Evolutionary conservation across 2,888 invertebrate genomes (phyloP).

Genomic region (Melitaea athalia): DNA sequence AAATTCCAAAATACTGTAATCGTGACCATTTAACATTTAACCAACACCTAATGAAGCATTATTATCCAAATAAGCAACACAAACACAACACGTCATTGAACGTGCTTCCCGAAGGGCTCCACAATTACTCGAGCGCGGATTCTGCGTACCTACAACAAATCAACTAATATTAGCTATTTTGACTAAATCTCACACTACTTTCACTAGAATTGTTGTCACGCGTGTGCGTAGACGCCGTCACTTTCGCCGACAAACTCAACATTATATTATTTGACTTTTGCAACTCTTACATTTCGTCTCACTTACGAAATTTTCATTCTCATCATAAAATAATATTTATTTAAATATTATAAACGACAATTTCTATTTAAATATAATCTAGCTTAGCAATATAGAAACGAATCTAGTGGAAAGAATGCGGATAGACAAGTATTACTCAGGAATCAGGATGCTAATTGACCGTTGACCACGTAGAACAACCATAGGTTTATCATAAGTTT

Average conservation of each 20-base stretch:
- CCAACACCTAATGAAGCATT: neutral
- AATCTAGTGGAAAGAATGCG: constrained; percentile 64
- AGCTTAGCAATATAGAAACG: constrained; percentile 55
- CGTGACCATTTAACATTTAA: neutral
- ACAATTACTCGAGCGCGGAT: constrained; percentile 37
- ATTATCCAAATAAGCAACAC: constrained; percentile 22
- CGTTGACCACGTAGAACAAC: constrained; percentile 34
- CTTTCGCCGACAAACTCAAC: constrained; percentile 61
- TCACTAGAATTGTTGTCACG: constrained; percentile 63
- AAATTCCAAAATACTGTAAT: neutral
- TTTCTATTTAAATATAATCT: constrained; percentile 27
- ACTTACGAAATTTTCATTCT: constrained; percentile 42
- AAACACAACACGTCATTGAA: constrained; percentile 28
- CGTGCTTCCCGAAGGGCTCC: constrained; percentile 31
- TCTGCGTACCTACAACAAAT: constrained; percentile 48
- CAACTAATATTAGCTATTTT: constrained; percentile 50
- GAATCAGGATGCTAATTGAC: constrained; percentile 68
- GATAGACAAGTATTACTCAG: constrained; percentile 62
- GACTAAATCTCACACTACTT: constrained; percentile 58
- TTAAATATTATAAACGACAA: constrained; percentile 12
- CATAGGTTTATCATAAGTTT: constrained; percentile 8
- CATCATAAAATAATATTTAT: constrained; percentile 33
- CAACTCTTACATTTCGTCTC: constrained; percentile 44
- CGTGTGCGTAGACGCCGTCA: constrained; percentile 46
- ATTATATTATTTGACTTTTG: constrained; percentile 53